Evolutionary conservation across 2,797 vertebrate genomes (phyloP), one percentile per base, ranked within the genome.

Genomic region (Melanotaenia boesemani): DNA sequence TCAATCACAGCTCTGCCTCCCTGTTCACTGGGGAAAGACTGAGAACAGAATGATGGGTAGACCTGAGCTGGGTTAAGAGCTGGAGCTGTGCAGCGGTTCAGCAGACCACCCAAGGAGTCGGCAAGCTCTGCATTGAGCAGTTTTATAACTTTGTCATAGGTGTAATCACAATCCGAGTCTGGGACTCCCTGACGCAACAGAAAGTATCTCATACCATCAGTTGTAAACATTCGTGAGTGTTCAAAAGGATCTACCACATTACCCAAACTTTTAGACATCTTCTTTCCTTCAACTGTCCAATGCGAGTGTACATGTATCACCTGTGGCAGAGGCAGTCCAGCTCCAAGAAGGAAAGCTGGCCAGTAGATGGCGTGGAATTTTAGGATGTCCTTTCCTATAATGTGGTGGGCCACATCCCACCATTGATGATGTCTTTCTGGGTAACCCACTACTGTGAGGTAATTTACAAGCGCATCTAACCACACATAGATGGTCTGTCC

Each of bases 241-340:
- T 93, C 84, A 0, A 79, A 12, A 4, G 98, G 98, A 67, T 98
- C 95, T 2, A 98, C 89, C 64, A 98, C 96, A 0, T 99, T 99
- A 8, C 97, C 96, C 71, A 98, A 71, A 89, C 97, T 99, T 85
- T 99, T 99, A 20, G 98, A 99, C 98, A 99, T 99, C 92, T 99
- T 99, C 85, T 96, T 97, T 20, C 97, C 97, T 8, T 46, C 87
- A 0, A 97, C 96, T 0, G 97, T 99, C 98, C 98, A 99, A 83
- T 99, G 98, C 6, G 97, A 98, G 76, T 99, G 98, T 39, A 99
- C 97, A 11, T 93, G 86, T 75, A 99, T 95, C 0, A 86, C 90
- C 81, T 82, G 90, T 0, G 98, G 98, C 2, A 95, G 95, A 0
- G 93, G 91, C 79, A 99, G 82, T 11, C 95, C 97, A 0, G 93